A percentile compares a stretch with the other conserved stretches of the same genome.
phyloP scores from a whole-genome alignment of 2,888 invertebrate genomes.

The Caenorhabditis imperialis region DNA sequence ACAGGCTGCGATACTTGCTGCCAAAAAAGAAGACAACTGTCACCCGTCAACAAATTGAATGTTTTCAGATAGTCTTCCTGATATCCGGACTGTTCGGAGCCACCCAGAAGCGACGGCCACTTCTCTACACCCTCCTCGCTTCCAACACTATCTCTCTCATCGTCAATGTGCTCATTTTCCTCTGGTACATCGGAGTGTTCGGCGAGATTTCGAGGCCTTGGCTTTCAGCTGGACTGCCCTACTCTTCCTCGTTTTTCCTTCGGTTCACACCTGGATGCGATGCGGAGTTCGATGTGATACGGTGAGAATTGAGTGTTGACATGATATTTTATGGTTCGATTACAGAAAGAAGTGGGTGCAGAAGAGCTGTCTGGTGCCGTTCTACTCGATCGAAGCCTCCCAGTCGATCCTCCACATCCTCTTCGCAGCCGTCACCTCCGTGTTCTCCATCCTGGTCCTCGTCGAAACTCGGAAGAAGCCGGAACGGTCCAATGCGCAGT shows the following conservation, averaged over 20 bases:
- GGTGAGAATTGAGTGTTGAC: no score
- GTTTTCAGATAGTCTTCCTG: slow-evolving; percentile 68
- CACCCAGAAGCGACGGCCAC: slow-evolving; percentile 65
- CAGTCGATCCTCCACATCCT: slow-evolving; percentile 64
- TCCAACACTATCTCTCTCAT: slow-evolving; percentile 63
- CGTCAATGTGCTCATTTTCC: slow-evolving; percentile 64
- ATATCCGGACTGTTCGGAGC: slow-evolving; percentile 71
- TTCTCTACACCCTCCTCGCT: slow-evolving; percentile 62
- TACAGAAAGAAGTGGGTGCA: slow-evolving; percentile 59
- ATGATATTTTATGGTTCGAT: no score
- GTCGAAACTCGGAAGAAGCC: slow-evolving; percentile 41
- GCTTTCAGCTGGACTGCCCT: slow-evolving; percentile 70
- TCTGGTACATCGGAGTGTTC: slow-evolving; percentile 70
- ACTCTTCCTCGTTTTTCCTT: slow-evolving; percentile 72
- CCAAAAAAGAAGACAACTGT: not conserved
- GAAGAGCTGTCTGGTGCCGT: slow-evolving; percentile 58
- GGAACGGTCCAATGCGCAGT: slow-evolving; percentile 9
- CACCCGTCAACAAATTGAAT: not conserved
- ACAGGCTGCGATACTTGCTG: slow-evolving; percentile 2
- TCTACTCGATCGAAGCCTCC: slow-evolving; percentile 63
- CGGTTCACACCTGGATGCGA: slow-evolving; percentile 69
- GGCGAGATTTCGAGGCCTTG: slow-evolving; percentile 62
- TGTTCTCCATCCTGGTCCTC: slow-evolving; percentile 48
- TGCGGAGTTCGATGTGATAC: slow-evolving; percentile 69
- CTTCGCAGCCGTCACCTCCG: slow-evolving; percentile 57